Base-by-base conservation (phyloP, 2,113 vertebrate species). In the Hippopotamus amphibius region DNA sequence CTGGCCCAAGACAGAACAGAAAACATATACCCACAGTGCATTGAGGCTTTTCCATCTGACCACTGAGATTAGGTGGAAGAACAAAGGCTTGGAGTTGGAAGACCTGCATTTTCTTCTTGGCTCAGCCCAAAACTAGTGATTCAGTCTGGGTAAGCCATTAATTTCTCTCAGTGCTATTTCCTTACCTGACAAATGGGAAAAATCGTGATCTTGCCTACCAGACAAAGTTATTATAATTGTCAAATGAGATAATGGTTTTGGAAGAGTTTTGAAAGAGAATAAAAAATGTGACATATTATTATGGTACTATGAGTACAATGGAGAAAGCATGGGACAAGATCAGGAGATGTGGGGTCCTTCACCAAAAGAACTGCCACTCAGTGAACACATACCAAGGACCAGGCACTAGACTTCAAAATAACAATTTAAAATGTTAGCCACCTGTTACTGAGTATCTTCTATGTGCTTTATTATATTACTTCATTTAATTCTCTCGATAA, bases 341-440 rank as follows among this genome's bases (percentile, higher is more conserved):
- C 59, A 85, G 57, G 94, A 71, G 33, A 65, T 61, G 33, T 71
- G 41, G 63, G 7, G 66, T 95, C 48, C 76, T 80, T 83, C 5
- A 93, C 48, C 30, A 74, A 91, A n/a, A 63, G 48, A 92, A 68
- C 3, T 12, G 21, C 41, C 76, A 88, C 6, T 61, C 84, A 74
- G 4, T 91, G 19, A 95, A 79, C 5, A 55, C 26, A 63, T 2
- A 90, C 37, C 30, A 93, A 43, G 43, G 61, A 57, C n/a, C 57
- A 96, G 65, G n/a, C 24, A 88, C 8, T 69, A 79, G 71, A 74
- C 65, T 93, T 88, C 50, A 93, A 97, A 88, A 84, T 74, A 87
- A 80, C 55, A 80, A 41, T 26, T 80, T 57, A 57, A 80, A 80
- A 9, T 63, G 92, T 77, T 14, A 89, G 84, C 30, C 97, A 74